Evolutionary conservation across 2,888 invertebrate species (phyloP).

Genomic region (Anthrax anthrax): DNA sequence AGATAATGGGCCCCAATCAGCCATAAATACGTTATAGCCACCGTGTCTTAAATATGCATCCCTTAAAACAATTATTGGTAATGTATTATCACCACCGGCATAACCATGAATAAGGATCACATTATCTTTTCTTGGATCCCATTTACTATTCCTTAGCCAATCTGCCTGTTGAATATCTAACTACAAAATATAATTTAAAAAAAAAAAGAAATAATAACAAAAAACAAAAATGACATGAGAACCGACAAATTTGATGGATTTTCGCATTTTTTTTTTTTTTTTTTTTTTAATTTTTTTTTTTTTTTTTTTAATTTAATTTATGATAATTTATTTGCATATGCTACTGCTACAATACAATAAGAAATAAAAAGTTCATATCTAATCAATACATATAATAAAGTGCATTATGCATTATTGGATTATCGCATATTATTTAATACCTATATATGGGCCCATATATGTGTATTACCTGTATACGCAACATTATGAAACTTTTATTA

Average conservation of each 20-base stretch:
- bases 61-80: constrained; percentile 57
- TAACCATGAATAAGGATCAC: constrained; percentile 61
- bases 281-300: neutral
- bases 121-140: constrained; percentile 55
- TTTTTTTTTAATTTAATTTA: too few species aligned
- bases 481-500: too few species aligned
- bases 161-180: constrained; percentile 48
- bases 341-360: too few species aligned
- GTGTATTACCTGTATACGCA: too few species aligned
- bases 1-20: constrained; percentile 61
- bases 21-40: constrained; percentile 59
- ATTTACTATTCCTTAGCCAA: constrained; percentile 56
- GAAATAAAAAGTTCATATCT: too few species aligned
- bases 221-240: too few species aligned
- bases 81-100: constrained; percentile 57
- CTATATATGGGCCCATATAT: too few species aligned
- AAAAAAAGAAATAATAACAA: neutral
- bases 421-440: too few species aligned
- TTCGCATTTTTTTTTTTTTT: neutral
- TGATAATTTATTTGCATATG: too few species aligned
- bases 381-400: too few species aligned
- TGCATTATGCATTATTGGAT: too few species aligned
- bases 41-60: constrained; percentile 62
- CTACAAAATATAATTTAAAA: constrained; percentile 20
- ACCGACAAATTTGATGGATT: too few species aligned